phyloP scores from a whole-genome alignment of 2,888 invertebrate genomes.

The Troides oblongomaculatus region DNA sequence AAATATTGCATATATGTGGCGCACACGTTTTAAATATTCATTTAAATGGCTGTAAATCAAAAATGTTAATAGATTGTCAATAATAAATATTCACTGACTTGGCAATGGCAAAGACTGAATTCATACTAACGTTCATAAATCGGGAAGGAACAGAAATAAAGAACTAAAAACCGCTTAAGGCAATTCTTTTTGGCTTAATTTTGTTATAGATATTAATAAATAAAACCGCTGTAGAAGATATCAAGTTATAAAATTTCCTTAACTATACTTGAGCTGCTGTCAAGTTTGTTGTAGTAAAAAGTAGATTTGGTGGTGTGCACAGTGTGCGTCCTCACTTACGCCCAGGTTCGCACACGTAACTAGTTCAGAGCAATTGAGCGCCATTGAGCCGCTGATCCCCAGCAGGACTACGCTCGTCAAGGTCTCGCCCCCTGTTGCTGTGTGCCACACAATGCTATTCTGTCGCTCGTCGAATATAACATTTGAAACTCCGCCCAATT shows the following conservation, averaged over 20 bases:
- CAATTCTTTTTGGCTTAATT: no score
- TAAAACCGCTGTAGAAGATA: background rate
- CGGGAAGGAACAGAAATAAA: no score
- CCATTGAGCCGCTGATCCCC: slow-evolving; percentile 69
- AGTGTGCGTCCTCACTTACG: slow-evolving; percentile 50
- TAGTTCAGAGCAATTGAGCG: slow-evolving; percentile 74
- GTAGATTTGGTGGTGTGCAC: background rate
- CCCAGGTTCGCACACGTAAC: slow-evolving; percentile 70
- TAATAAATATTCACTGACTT: no score
- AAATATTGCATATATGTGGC: slow-evolving; percentile 39
- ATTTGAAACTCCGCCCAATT: slow-evolving; percentile 9
- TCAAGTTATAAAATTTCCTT: background rate
- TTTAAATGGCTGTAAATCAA: background rate
- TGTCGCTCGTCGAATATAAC: slow-evolving; percentile 25
- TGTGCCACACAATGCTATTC: slow-evolving; percentile 44
- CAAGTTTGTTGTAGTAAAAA: background rate
- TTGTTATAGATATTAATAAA: no score
- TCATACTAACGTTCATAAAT: background rate
- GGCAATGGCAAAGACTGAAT: background rate
- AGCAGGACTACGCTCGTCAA: slow-evolving; percentile 60
- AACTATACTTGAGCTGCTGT: background rate
- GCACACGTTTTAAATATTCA: slow-evolving; percentile 35
- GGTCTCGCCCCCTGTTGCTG: slow-evolving; percentile 59
- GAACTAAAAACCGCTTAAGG: no score
- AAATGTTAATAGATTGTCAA: background rate